These are phyloP conservation scores for Aleadryas rufinucha DNA, from an alignment of 2,113 vertebrate species.

Conservation along the genomic window DNA sequence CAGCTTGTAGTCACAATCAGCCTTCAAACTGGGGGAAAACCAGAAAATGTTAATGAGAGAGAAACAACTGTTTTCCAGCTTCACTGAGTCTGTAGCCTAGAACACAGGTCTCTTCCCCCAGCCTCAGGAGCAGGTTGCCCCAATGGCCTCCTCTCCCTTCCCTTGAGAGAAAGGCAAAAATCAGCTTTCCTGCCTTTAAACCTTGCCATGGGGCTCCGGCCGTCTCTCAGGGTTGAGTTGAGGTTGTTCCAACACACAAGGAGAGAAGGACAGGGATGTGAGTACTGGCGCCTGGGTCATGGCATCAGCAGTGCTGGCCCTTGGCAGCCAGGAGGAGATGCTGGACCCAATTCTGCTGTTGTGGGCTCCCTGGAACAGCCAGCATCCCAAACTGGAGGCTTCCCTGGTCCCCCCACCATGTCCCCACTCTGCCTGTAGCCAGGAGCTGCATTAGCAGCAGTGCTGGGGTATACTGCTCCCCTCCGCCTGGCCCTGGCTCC, in stretches of 20 bases:
- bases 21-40: fast-evolving
- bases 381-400: neutral
- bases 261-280: neutral
- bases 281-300: fast-evolving
- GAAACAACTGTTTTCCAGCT: neutral
- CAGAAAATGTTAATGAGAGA: neutral
- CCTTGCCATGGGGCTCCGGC: fast-evolving
- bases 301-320: neutral
- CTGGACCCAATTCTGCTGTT: neutral
- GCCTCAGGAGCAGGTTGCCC: neutral
- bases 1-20: neutral
- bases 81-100: neutral
- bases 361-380: neutral
- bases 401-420: fast-evolving
- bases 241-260: neutral
- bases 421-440: neutral
- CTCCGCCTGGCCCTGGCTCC: neutral
- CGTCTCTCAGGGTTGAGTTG: neutral
- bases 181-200: slow-evolving; percentile 4
- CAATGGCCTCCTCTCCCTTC: neutral
- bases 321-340: neutral
- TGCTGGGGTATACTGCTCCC: neutral
- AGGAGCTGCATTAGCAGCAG: neutral
- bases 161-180: neutral
- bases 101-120: neutral